A percentile compares a stretch with the other conserved stretches of the same genome.
Evolutionary conservation across 1,140 invertebrate species (phyloP).

Genomic region (Lycorma delicatula): DNA sequence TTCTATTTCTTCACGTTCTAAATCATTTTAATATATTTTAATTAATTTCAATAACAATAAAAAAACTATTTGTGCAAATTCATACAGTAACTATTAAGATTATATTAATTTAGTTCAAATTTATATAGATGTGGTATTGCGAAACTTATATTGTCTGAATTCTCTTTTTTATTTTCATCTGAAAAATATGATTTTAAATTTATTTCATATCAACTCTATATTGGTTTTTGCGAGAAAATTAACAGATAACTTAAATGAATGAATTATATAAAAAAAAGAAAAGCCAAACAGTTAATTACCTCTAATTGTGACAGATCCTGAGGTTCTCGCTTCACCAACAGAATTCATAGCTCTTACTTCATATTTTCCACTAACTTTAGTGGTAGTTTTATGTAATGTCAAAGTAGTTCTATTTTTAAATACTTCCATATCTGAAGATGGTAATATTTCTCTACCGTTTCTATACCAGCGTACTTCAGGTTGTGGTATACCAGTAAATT

Average conservation of each 20-base stretch:
- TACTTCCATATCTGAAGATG: conserved; percentile 57
- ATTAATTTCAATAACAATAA: background rate
- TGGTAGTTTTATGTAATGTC: conserved; percentile 55
- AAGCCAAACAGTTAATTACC: conserved; percentile 32
- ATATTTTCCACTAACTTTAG: conserved; percentile 74
- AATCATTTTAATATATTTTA: too few relatives aligned
- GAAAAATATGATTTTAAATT: too few relatives aligned
- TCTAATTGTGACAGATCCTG: conserved; percentile 56
- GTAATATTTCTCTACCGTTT: conserved; percentile 70
- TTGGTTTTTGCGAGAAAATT: too few relatives aligned
- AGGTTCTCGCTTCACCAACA: conserved; percentile 65
- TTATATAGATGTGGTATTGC: too few relatives aligned
- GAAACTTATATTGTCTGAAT: too few relatives aligned
- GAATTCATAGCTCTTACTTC: conserved; percentile 68
- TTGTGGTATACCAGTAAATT: conserved; percentile 59
- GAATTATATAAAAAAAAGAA: too few relatives aligned
- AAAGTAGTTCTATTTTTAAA: conserved; percentile 58
- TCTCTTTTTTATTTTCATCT: too few relatives aligned
- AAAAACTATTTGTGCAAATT: background rate
- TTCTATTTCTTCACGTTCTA: conserved; percentile 43
- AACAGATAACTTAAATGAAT: too few relatives aligned
- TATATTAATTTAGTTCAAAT: background rate
- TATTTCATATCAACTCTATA: too few relatives aligned
- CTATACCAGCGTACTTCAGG: conserved; percentile 77
- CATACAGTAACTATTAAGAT: background rate